Evolutionary conservation across 92 coral and sea anemone genomes (phyloP).

Genomic region (Siderastrea radians): DNA sequence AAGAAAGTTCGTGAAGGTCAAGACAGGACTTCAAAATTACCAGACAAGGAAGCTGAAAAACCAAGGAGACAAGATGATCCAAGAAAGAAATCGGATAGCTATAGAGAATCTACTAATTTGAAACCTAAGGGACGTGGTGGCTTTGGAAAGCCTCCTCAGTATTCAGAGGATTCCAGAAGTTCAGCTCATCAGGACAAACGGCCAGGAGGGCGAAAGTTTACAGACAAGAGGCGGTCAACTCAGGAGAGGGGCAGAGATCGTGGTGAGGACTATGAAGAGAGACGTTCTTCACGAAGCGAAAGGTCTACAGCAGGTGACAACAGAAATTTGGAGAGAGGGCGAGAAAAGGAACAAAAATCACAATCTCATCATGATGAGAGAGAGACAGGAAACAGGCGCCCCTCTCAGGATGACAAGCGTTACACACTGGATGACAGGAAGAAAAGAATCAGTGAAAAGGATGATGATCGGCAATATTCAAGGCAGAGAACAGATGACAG

Average conservation of each 20-base stretch:
- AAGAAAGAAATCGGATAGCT: conserved; percentile 41
- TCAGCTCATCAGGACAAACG: conserved; percentile 20
- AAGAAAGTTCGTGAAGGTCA: conserved; percentile 14
- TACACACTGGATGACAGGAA: conserved; percentile 35
- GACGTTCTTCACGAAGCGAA: conserved; percentile 27
- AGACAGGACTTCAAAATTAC: conserved; percentile 5
- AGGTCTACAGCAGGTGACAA: conserved; percentile 20
- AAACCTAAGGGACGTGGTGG: conserved; percentile 74
- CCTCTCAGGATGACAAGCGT: conserved; percentile 33
- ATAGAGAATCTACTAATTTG: conserved; percentile 18
- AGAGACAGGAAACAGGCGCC: conserved; percentile 33
- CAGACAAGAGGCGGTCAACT: conserved; percentile 26
- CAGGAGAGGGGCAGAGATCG: conserved; percentile 45
- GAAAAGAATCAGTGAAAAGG: conserved; percentile 31
- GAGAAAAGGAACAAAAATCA: conserved; percentile 28
- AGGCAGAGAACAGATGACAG: conserved; percentile 31
- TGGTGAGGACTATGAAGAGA: conserved; percentile 6
- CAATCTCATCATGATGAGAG: conserved; percentile 17
- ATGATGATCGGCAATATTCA: conserved; percentile 30
- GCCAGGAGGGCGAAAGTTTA: conserved; percentile 4
- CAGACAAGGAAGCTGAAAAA: conserved; percentile 15
- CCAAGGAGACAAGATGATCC: conserved; percentile 26
- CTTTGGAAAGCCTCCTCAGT: conserved; percentile 63
- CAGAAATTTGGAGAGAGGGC: conserved; percentile 29
- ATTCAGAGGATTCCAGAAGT: conserved; percentile 37